Conservation (phyloP, 2,113 vertebrate species). For the Corvus cornix region DNA sequence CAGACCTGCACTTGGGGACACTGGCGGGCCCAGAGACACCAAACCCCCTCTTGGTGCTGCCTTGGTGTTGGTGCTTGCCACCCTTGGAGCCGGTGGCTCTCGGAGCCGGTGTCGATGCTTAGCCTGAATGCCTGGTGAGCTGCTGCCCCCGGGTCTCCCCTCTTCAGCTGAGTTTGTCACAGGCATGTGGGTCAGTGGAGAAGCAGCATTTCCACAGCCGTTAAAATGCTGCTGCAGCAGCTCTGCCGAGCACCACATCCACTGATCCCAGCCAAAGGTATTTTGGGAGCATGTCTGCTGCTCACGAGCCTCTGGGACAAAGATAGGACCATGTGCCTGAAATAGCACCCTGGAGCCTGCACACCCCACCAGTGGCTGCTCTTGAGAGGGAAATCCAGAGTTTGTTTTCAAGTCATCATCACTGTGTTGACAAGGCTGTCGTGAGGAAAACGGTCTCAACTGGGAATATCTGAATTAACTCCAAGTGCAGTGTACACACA, state of each 20-base stretch:
- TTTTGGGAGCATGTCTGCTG: not conserved
- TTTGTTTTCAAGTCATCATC: constrained; percentile 5
- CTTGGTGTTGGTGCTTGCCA: rapidly evolving
- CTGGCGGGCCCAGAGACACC: rapidly evolving
- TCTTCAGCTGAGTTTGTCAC: rapidly evolving
- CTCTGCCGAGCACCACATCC: not conserved
- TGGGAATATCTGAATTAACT: not conserved
- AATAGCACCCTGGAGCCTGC: constrained; percentile 25
- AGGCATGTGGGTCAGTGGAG: not conserved
- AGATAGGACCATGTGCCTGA: not conserved
- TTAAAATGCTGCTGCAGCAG: rapidly evolving
- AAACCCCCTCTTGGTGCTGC: not conserved
- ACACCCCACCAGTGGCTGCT: constrained; percentile 8
- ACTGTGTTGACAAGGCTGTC: constrained; percentile 42
- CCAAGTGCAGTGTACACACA: not conserved
- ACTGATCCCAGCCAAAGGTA: not conserved
- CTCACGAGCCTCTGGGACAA: not conserved
- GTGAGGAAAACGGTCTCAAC: not conserved
- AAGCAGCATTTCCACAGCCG: rapidly evolving
- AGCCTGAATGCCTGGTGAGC: rapidly evolving
- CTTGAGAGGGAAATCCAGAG: not conserved
- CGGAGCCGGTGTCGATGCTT: rapidly evolving
- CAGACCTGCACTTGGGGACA: rapidly evolving
- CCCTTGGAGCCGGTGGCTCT: rapidly evolving
- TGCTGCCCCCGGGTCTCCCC: rapidly evolving